Conservation (phyloP, 2,888 invertebrate genomes). For the Athripsodes cinereus region DNA sequence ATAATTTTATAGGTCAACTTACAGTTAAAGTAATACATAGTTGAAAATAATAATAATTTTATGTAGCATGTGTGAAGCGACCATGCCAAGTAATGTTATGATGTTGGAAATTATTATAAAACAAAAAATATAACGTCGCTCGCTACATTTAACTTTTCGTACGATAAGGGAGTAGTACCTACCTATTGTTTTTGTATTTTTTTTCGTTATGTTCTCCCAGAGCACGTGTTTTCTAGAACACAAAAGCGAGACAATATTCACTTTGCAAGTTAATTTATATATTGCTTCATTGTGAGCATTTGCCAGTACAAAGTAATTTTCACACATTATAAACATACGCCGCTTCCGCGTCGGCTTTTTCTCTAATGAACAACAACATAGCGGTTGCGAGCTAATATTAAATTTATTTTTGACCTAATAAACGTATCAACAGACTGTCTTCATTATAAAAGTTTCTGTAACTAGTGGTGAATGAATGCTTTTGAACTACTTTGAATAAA, state of each 20-base stretch:
- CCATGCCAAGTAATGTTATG: too few relatives aligned
- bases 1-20: too few relatives aligned
- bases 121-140: not conserved
- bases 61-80: not conserved
- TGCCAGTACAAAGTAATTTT: conserved; percentile 7
- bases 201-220: not conserved
- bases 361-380: too few relatives aligned
- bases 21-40: too few relatives aligned
- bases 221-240: conserved; percentile 16
- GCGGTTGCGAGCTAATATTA: too few relatives aligned
- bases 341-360: conserved; percentile 1
- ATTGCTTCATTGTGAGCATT: conserved; percentile 12
- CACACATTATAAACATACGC: conserved; percentile 17
- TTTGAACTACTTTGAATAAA: too few relatives aligned
- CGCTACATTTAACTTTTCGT: not conserved
- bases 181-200: not conserved
- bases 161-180: not conserved
- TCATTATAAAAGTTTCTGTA: too few relatives aligned
- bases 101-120: too few relatives aligned
- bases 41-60: not conserved
- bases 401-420: too few relatives aligned
- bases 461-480: too few relatives aligned
- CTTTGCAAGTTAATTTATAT: conserved; percentile 19
- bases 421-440: too few relatives aligned
- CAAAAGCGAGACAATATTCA: conserved; percentile 17